These are phyloP conservation scores for Kryphioiulus occultus DNA, from an alignment of 2,888 invertebrate genomes.

Conservation along the genomic window DNA sequence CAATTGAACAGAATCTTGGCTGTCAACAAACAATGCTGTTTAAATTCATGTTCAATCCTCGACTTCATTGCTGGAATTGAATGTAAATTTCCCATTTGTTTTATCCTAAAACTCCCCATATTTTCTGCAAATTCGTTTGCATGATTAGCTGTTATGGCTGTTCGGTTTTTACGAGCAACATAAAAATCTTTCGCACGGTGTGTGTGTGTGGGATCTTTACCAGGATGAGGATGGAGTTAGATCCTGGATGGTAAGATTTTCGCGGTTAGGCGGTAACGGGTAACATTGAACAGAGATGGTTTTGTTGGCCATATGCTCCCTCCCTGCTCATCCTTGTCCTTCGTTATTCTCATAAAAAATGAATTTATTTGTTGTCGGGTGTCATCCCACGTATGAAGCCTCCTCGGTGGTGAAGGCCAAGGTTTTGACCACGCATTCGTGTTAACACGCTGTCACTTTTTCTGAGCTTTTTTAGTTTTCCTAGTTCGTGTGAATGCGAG, in stretches of 20 bases:
- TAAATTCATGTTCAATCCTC: too few relatives aligned
- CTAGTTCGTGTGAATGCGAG: not conserved
- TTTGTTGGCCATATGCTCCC: not conserved
- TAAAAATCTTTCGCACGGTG: not conserved
- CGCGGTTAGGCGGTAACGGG: not conserved
- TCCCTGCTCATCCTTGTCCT: not conserved
- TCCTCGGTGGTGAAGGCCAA: not conserved
- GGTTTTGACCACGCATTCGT: constrained; percentile 5
- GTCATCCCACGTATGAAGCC: not conserved
- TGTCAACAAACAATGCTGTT: too few relatives aligned
- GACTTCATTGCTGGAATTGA: too few relatives aligned
- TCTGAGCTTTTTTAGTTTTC: not conserved
- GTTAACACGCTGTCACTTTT: constrained; percentile 5
- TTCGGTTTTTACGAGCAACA: not conserved
- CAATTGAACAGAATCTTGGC: too few relatives aligned
- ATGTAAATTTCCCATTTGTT: too few relatives aligned
- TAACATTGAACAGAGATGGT: not conserved
- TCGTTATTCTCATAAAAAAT: not conserved
- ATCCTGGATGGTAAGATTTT: not conserved
- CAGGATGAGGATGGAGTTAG: not conserved
- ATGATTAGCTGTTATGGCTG: too few relatives aligned
- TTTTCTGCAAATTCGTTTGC: not conserved
- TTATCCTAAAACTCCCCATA: too few relatives aligned
- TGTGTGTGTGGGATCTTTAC: not conserved
- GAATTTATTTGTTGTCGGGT: not conserved